Conservation (phyloP, 2,113 vertebrate species). For the Promerops cafer region DNA sequence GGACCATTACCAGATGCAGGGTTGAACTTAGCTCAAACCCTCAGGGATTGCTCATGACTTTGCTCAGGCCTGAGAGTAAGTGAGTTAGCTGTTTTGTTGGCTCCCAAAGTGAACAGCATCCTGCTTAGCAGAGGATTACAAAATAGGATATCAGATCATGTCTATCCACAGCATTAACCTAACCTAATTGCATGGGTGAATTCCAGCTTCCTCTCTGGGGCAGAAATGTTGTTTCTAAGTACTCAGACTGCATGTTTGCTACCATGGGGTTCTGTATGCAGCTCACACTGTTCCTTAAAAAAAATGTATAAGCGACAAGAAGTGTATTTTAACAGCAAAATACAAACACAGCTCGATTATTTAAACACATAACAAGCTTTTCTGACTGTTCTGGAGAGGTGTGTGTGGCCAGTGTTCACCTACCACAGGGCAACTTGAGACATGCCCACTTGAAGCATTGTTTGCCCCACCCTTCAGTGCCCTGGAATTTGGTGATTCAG, state of each 20-base stretch:
- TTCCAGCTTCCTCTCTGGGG: conserved; percentile 5
- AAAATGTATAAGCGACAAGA: neutral
- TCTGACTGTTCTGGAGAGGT: neutral
- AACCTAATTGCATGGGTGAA: neutral
- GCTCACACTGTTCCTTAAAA: neutral
- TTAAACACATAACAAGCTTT: neutral
- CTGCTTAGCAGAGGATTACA: conserved; percentile 29
- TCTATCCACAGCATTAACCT: neutral
- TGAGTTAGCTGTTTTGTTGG: neutral
- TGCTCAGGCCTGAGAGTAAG: neutral
- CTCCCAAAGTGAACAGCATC: neutral
- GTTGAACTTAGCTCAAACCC: neutral
- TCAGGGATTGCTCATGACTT: neutral
- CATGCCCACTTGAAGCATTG: neutral
- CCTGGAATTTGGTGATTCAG: neutral
- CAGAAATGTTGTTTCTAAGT: neutral
- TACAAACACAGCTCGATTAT: neutral
- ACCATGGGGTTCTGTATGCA: neutral
- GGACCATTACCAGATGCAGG: neutral
- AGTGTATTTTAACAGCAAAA: neutral
- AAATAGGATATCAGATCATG: neutral
- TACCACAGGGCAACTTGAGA: neutral
- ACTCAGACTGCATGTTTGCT: neutral
- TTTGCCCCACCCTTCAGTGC: neutral
- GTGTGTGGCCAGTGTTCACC: neutral